Evolutionary conservation across 2,113 vertebrate species (phyloP).

Genomic region (Calidris pugnax): DNA sequence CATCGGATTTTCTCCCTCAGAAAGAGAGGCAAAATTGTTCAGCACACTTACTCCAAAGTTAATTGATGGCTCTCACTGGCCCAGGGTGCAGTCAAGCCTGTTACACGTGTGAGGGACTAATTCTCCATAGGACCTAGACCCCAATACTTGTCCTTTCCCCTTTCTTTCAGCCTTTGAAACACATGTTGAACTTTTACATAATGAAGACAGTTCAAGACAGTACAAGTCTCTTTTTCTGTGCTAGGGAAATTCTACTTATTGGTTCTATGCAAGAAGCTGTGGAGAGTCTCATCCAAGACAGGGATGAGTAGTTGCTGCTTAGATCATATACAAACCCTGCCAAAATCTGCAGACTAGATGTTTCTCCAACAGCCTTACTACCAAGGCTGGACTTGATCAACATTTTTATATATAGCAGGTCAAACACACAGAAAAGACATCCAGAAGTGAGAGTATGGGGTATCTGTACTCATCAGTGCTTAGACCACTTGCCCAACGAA

Average conservation of each 20-base stretch:
- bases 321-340: not conserved
- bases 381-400: not conserved
- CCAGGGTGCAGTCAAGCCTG: not conserved
- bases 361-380: not conserved
- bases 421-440: not conserved
- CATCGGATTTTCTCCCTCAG: not conserved
- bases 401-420: not conserved
- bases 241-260: not conserved
- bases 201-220: accelerated
- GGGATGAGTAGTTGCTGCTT: not conserved
- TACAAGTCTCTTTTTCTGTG: not conserved
- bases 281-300: not conserved
- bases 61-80: not conserved
- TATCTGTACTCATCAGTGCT: not conserved
- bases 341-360: not conserved
- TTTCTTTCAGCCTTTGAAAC: not conserved
- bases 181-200: not conserved
- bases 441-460: not conserved
- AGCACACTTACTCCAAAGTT: not conserved
- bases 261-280: not conserved
- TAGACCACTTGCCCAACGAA: not conserved
- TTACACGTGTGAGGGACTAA: not conserved
- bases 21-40: not conserved
- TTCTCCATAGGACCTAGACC: not conserved
- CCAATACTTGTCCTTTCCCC: not conserved